A percentile compares a stretch with the other conserved stretches of the same genome.
phyloP scores from a whole-genome alignment of 2,113 vertebrate genomes.

The Labrus mixtus region DNA sequence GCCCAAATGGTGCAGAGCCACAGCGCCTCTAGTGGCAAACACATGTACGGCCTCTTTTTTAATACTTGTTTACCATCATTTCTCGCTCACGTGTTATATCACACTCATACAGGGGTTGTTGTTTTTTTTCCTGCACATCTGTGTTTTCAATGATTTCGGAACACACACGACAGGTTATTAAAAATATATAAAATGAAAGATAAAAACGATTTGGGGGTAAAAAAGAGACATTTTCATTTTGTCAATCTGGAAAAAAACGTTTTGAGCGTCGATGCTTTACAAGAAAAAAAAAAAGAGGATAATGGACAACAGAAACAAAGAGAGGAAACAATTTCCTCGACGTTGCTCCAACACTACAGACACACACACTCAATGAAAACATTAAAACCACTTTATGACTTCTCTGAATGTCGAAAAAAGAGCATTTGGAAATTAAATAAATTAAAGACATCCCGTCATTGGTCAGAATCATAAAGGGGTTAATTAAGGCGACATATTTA shows the following conservation, averaged over 20 bases:
- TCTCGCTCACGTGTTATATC: slow-evolving; percentile 64
- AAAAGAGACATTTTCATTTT: background rate
- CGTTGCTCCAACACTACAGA: background rate
- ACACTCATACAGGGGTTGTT: background rate
- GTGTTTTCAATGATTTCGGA: background rate
- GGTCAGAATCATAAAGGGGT: background rate
- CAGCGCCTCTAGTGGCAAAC: slow-evolving; percentile 72
- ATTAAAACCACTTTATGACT: background rate
- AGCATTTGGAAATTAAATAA: background rate
- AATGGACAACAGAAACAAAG: slow-evolving; percentile 18
- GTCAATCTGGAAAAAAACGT: background rate
- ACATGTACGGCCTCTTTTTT: slow-evolving; percentile 8
- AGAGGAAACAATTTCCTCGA: background rate
- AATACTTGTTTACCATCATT: slow-evolving; percentile 80
- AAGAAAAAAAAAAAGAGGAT: background rate
- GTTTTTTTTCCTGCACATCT: background rate
- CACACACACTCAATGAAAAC: background rate
- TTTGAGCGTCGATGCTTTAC: slow-evolving; percentile 4
- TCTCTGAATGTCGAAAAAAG: background rate
- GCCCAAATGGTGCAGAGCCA: slow-evolving; percentile 67
- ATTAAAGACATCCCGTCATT: background rate
- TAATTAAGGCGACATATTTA: background rate
- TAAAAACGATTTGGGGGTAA: background rate
- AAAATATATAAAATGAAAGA: background rate
- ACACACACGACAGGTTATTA: background rate